phyloP scores from a whole-genome alignment of 2,888 invertebrate genomes.

The Omphaloscelis lunosa region DNA sequence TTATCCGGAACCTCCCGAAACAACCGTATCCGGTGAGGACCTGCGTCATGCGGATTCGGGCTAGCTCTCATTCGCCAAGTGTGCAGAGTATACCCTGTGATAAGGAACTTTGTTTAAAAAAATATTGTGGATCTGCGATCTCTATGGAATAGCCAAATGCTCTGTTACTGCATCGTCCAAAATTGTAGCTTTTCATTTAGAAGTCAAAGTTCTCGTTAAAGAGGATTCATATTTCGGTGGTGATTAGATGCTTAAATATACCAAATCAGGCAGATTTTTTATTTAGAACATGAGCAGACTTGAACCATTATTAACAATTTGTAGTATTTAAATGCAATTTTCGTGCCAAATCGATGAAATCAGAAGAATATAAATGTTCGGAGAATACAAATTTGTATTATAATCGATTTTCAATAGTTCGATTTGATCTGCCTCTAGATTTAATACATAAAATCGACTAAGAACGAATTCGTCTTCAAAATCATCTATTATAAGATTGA shows the following conservation, averaged over 20 bases:
- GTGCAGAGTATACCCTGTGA: no score
- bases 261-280: slow-evolving; percentile 1
- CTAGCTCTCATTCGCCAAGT: no score
- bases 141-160: no score
- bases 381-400: background rate
- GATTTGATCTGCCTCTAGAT: slow-evolving; percentile 10
- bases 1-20: no score
- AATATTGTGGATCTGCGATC: no score
- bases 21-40: no score
- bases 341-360: slow-evolving; percentile 7
- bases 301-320: slow-evolving; percentile 6
- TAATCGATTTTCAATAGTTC: slow-evolving; percentile 13
- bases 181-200: slow-evolving; percentile 7
- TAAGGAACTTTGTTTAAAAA: no score
- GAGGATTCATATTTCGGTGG: no score
- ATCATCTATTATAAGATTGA: no score
- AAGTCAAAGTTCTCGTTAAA: background rate
- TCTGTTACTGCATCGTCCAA: background rate
- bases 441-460: background rate
- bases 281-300: background rate
- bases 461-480: background rate
- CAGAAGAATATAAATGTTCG: background rate
- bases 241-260: background rate
- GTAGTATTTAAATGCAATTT: slow-evolving; percentile 12
- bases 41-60: no score